Base-by-base conservation (phyloP, 2,797 vertebrate genomes). In the Benthosema pterotum region DNA sequence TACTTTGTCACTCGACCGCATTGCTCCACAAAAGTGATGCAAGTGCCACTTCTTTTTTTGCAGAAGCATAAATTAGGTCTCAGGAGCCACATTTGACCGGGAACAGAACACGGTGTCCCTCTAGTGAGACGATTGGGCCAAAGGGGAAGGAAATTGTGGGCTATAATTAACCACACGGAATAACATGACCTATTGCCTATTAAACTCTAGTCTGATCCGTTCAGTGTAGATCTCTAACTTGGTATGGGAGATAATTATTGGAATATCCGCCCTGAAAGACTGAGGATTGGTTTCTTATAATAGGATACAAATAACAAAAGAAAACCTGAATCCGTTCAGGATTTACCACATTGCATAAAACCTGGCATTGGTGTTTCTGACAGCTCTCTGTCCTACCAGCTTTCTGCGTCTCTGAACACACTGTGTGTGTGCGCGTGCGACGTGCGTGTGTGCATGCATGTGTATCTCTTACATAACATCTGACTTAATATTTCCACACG, bases 291-390 rank as follows among this genome's bases (percentile, higher is more conserved):
- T 38, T 38, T 38, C 32, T 22, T n/a, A n/a, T 6, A 32, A 32
- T 32, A 6, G 28, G 28, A 7, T 32, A 32, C 28, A 32, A 32
- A 8, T 38, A 38, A 54, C 3, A 15, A 56, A 63, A 9, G 8
- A 56, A 50, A 65, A 67, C 64, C 70, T 8, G 49, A 68, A 50
- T 85, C 78, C 81, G 77, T 84, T 82, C 83, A 53, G 74, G 68
- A 62, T 69, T 63, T 50, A 28, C 55, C 79, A 38, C 32, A 38
- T 38, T 38, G 32, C 13, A 2, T n/a, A 49, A 16, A 32, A 69
- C 65, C 38, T 67, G 73, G 80, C 81, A 72, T 72, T 42, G 68
- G 79, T 65, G 53, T 82, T 32, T 75, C 50, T 85, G 85, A 89
- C 83, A 83, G 86, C 72, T 77, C 60, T 25, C 58, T 52, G 69